Base-by-base conservation (phyloP, 2,797 vertebrate species). In the Tadarida brasiliensis region DNA sequence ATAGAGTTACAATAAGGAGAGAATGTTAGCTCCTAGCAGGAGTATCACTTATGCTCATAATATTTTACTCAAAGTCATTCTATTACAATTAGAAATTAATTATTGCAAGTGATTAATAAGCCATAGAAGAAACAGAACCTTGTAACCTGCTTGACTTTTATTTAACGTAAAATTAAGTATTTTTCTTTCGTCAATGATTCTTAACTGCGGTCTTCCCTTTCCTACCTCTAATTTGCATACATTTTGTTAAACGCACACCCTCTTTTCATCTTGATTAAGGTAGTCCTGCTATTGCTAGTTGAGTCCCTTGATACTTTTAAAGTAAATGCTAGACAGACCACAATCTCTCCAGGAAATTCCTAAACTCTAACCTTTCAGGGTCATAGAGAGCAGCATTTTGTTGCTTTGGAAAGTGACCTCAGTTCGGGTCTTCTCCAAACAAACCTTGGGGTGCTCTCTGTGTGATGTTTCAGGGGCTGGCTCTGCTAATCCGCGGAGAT, bases 281-380 rank as follows among this genome's bases (percentile, higher is more conserved):
- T 96, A 98, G 95, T 93, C 95, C 96, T 97, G 91, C 92, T 97
- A 59, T 93, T 85, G 91, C 94, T 96, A 95, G 81, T 95, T 95
- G 97, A 98, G 95, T 98, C 97, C 97, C 98, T 97, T 97, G 97
- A 97, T 98, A 97, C 85, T 98, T 98, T 97, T 94, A 97, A 98
- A 98, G 98, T 97, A 96, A 98, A 98, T 95, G 85, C 96, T 97
- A 98, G 98, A 98, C 98, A 98, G 98, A 98, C 98, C 98, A 98
- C 96, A 98, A 95, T 98, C 96, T 98, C 97, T 97, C 97, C 98
- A 98, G 98, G 98, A 98, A 98, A 98, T 98, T 98, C 98, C 98
- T 98, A 86, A 98, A 98, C 97, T 98, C 91, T 98, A 98, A 98
- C 98, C 98, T 98, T 98, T 98, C 35, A 88, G 98, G 98, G 98